A percentile compares a stretch with the other conserved stretches of the same genome.
Conservation (phyloP, 2,113 vertebrate genomes). For the Chaetorhynchus papuensis region DNA sequence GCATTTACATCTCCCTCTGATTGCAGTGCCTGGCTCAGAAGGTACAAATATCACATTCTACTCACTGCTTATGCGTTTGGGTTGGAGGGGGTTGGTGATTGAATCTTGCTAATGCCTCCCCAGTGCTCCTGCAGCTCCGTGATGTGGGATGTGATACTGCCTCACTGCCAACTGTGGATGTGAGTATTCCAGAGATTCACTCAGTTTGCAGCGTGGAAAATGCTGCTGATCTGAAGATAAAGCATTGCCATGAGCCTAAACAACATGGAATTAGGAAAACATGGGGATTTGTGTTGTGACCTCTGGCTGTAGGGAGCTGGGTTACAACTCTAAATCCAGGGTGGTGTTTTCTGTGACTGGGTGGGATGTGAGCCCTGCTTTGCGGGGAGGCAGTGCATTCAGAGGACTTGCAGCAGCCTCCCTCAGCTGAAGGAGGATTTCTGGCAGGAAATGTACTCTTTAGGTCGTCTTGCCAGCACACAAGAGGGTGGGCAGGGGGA, state of each 20-base stretch:
- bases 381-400: not conserved
- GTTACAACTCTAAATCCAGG: rapidly evolving
- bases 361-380: not conserved
- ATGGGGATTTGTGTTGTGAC: not conserved
- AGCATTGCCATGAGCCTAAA: not conserved
- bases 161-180: not conserved
- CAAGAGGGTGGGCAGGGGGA: not conserved
- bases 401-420: not conserved
- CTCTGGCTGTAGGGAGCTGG: not conserved
- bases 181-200: not conserved
- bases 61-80: not conserved
- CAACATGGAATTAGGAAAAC: not conserved
- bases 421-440: not conserved
- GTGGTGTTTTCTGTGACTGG: not conserved
- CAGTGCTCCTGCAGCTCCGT: not conserved
- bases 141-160: not conserved
- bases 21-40: not conserved
- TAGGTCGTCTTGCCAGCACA: not conserved
- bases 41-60: not conserved
- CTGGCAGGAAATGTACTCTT: not conserved
- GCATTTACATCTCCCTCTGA: not conserved
- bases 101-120: not conserved
- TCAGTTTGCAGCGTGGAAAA: not conserved
- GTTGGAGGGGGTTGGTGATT: not conserved
- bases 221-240: not conserved